Percentiles rank a stretch among this genome's conserved stretches.
These are phyloP conservation scores for Habrosyne pyritoides DNA, from an alignment of 2,888 invertebrate genomes.

Conservation along the genomic window DNA sequence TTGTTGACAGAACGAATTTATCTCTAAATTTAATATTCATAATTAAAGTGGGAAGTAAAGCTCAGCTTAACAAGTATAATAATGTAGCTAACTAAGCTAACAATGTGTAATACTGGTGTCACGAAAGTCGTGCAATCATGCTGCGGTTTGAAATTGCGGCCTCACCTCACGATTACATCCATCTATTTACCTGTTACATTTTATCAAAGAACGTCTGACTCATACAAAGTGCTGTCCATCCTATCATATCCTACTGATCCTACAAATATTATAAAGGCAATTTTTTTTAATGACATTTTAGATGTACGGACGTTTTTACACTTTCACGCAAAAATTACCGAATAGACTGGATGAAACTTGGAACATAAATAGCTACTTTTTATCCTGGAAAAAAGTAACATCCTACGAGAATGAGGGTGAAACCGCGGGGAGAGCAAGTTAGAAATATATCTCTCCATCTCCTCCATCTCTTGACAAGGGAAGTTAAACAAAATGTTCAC, in stretches of 20 bases:
- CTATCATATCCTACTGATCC: no score
- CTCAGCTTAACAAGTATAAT: neutral
- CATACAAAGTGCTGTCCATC: neutral
- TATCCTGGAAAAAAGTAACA: no score
- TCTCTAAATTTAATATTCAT: neutral
- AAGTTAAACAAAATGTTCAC: neutral
- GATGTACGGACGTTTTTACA: no score
- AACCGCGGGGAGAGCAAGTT: no score
- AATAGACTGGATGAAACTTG: no score
- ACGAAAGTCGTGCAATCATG: neutral
- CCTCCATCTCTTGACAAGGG: neutral
- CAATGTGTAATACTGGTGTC: neutral
- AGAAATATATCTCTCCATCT: no score
- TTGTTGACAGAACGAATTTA: neutral
- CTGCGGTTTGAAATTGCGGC: neutral
- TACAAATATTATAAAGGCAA: no score
- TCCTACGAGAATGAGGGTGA: no score
- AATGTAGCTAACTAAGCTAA: neutral
- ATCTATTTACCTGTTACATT: constrained; percentile 1
- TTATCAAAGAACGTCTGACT: neutral
- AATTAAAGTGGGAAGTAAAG: neutral
- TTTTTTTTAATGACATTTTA: no score
- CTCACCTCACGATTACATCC: neutral
- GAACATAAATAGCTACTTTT: no score
- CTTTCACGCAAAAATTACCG: no score